These are phyloP conservation scores for Cuculus canorus DNA, from an alignment of 2,797 vertebrate species.

Conservation along the genomic window DNA sequence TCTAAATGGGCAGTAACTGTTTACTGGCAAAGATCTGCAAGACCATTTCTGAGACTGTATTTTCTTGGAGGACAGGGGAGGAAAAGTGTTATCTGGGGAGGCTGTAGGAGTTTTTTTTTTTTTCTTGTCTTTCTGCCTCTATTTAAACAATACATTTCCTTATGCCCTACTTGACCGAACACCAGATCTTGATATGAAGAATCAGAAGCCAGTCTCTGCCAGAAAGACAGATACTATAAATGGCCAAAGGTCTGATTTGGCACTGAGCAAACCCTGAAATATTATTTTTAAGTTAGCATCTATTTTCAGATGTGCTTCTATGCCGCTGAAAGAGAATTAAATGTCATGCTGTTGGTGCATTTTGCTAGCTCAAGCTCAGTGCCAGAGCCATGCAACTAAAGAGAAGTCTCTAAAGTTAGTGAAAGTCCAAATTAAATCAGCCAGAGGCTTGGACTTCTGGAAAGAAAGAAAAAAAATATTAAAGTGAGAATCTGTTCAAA, in stretches of 20 bases:
- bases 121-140: neutral
- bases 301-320: constrained; percentile 42
- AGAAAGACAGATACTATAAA: constrained; percentile 42
- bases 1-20: neutral
- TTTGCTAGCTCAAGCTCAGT: neutral
- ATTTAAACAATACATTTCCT: constrained; percentile 16
- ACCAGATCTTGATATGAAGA: constrained; percentile 26
- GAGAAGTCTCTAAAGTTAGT: neutral
- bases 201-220: constrained; percentile 28
- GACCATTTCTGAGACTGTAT: neutral
- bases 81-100: neutral
- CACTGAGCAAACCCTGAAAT: neutral
- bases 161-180: constrained; percentile 32
- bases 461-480: neutral
- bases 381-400: constrained; percentile 13
- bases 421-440: neutral
- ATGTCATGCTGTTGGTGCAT: neutral
- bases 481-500: neutral
- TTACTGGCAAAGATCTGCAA: neutral
- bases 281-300: constrained; percentile 52
- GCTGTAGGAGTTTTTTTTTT: neutral
- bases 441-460: neutral
- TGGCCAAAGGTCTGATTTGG: constrained; percentile 60
- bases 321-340: constrained; percentile 1
- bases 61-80: neutral